A percentile compares a stretch with the other conserved stretches of the same genome.
phyloP scores from a whole-genome alignment of 2,888 invertebrate genomes.

The Rhopalosiphum nymphaeae region DNA sequence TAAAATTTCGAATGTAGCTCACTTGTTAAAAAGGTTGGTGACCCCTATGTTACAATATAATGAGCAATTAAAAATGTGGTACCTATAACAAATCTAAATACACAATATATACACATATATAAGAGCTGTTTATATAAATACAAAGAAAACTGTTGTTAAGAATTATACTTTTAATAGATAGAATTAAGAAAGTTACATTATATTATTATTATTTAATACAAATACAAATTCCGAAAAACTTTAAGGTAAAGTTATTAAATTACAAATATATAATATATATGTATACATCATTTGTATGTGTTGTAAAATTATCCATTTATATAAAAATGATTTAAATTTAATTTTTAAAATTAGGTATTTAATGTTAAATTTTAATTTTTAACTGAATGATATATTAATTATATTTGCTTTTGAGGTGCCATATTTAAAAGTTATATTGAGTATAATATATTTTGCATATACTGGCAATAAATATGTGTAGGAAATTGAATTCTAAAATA shows the following conservation, averaged over 20 bases:
- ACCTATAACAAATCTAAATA: background rate
- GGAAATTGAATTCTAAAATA: slow-evolving; percentile 20
- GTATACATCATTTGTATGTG: background rate
- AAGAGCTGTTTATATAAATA: background rate
- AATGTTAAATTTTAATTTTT: background rate
- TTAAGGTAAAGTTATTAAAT: background rate
- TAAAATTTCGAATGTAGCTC: too few species aligned
- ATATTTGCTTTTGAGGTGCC: background rate
- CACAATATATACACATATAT: background rate
- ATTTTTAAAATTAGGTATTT: background rate
- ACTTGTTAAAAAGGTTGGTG: too few species aligned
- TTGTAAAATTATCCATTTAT: background rate
- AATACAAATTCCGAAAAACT: background rate
- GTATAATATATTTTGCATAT: background rate
- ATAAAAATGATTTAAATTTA: background rate
- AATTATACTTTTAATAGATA: background rate
- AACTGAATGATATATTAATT: background rate
- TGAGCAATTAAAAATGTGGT: background rate
- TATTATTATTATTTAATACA: background rate
- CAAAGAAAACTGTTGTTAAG: background rate
- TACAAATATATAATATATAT: background rate
- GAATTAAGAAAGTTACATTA: background rate
- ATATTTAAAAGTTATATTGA: background rate
- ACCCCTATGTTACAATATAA: background rate
- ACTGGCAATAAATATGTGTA: background rate